Conservation (phyloP, 2,797 vertebrate genomes). For the Phrynocephalus guinanensis region DNA sequence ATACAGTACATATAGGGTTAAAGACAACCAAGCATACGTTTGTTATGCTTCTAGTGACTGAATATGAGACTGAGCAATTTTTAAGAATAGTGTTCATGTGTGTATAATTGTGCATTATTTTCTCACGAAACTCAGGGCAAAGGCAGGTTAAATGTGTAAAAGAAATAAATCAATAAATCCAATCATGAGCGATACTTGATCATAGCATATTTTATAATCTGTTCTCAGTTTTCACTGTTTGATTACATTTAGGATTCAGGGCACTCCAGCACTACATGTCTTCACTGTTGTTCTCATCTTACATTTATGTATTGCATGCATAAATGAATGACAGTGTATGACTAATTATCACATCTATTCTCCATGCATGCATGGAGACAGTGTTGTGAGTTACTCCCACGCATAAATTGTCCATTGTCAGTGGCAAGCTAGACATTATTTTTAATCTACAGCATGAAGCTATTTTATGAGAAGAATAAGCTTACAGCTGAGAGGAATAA, state of each 20-base stretch:
- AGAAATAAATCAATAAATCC: not conserved
- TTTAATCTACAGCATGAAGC: conserved; percentile 66
- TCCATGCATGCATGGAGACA: conserved; percentile 56
- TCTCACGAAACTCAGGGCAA: not conserved
- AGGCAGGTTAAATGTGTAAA: not conserved
- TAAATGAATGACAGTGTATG: conserved; percentile 66
- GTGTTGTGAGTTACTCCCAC: conserved; percentile 70
- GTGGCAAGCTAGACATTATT: conserved; percentile 59
- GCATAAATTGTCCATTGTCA: conserved; percentile 69
- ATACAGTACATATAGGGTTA: not conserved
- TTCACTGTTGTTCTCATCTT: conserved; percentile 53
- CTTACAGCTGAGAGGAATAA: conserved; percentile 66
- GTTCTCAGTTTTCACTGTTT: conserved; percentile 32
- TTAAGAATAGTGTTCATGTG: not conserved
- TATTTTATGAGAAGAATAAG: conserved; percentile 67
- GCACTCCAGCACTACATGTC: conserved; percentile 40
- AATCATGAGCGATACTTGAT: conserved; percentile 15
- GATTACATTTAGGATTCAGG: conserved; percentile 55
- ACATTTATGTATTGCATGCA: conserved; percentile 58
- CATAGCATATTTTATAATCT: conserved; percentile 22
- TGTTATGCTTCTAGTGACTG: too few species aligned
- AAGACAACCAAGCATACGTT: not conserved
- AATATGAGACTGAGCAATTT: not conserved
- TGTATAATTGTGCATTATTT: not conserved
- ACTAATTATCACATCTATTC: conserved; percentile 71